Evolutionary conservation across 2,797 vertebrate genomes (phyloP).

Genomic region (Gymnothorax javanicus): DNA sequence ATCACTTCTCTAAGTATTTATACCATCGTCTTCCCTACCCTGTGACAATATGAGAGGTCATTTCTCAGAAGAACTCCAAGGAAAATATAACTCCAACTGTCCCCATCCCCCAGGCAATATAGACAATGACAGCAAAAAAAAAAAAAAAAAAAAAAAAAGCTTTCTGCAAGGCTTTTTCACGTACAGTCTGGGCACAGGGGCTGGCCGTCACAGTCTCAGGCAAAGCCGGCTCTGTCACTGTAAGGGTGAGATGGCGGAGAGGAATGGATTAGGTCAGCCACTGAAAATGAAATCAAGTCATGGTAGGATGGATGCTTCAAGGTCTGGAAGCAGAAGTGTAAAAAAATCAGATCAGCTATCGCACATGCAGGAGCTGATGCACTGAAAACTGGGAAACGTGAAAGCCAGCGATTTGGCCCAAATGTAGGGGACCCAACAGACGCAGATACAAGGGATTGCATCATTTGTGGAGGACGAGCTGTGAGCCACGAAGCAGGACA

Average conservation of each 20-base stretch:
- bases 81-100: not conserved
- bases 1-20: slow-evolving; percentile 37
- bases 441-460: not conserved
- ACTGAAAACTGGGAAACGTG: slow-evolving; percentile 22
- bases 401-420: slow-evolving; percentile 14
- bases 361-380: slow-evolving; percentile 11
- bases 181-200: slow-evolving; percentile 2
- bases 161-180: slow-evolving; percentile 28
- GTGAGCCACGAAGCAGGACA: not conserved
- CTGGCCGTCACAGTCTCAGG: slow-evolving; percentile 38
- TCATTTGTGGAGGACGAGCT: not conserved
- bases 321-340: slow-evolving; percentile 36
- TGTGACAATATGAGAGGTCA: not conserved
- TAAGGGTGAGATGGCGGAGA: slow-evolving; percentile 5
- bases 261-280: slow-evolving; percentile 40
- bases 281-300: slow-evolving; percentile 42
- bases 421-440: not conserved
- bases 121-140: not conserved
- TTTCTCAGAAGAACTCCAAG: not conserved
- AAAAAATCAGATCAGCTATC: slow-evolving; percentile 32
- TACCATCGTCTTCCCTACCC: slow-evolving; percentile 32
- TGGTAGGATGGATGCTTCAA: slow-evolving; percentile 44
- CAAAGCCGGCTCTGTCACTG: slow-evolving; percentile 6
- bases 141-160: not conserved
- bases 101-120: not conserved